Evolutionary conservation across 2,797 vertebrate genomes (phyloP), one percentile per base, ranked within the genome.

Genomic region (Tamandua tetradactyla): DNA sequence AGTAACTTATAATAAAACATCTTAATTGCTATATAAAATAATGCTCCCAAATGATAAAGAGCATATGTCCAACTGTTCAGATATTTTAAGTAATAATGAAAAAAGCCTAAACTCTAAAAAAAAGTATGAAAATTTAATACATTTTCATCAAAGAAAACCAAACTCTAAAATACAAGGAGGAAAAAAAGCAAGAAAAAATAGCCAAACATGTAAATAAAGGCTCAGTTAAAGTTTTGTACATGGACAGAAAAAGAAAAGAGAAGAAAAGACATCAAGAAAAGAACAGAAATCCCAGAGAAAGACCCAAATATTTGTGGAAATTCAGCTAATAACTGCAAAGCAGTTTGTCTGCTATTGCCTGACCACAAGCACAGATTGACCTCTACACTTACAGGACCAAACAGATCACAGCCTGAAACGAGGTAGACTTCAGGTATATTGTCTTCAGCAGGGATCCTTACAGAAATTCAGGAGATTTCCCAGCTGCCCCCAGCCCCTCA

Each of bases 21-120:
- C 71, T 96, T 82, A 81, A 93, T 62, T 85, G 95, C 84, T 92
- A 32, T 94, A 95, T 30, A 59, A 80, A 89, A 96, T 94, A 97
- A 98, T 98, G 94, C 93, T 97, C 84, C 69, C 80, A 96, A 97
- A 97, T 93, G 85, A 72, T 87, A 93, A 93, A 82, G 61, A 91
- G 49, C 74, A 93, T 94, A 57, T 85, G 40, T 93, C 94, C 96
- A 96, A 95, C 40, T 91, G 72, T 89, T 84, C 89, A 96, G 80
- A 94, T 79, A 96, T 42, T 57, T 94, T 86, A 52, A 74, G 55
- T 52, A 66, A 93, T 96, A 96, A 66, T 88, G 76, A 71, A 94
- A 92, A 93, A 94, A 87, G 61, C 5, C 76, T 47, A 93, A 94
- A 97, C n/a, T 82, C 52, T 87, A 74, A 87, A 81, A 68, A 68